Base-by-base conservation (phyloP, 2,797 vertebrate species). In the Hirundo rustica region DNA sequence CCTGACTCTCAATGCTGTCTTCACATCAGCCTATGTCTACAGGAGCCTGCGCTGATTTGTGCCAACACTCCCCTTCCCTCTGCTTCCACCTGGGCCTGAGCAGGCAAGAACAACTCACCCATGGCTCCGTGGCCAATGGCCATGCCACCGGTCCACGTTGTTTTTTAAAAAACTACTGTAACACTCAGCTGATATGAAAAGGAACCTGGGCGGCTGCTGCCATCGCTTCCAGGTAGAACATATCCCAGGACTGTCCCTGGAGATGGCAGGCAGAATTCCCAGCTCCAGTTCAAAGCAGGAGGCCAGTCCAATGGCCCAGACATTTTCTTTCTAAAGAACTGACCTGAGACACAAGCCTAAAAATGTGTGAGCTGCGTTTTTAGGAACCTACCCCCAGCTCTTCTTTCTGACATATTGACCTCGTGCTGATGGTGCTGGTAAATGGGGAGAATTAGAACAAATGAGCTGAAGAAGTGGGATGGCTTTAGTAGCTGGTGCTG, bases 21-120 rank as follows among this genome's bases (percentile, higher is more conserved):
- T 99, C 96, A 98, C 98, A 17, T 97, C 98, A 5, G 96, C 98
- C 88, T 99, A 98, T 65, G 85, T 98, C 82, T 99, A 99, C 97
- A 97, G 98, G 95, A 98, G 96, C 92, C 96, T 98, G 85, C 96
- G 93, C 40, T 98, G 97, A 98, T 18, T 13, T 8, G 5, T 13
- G 38, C 71, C 68, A 61, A 3, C 93, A 22, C 66, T 67, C 15
- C 61, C 42, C 20, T 19, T 16, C 50, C 15, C 58, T 8, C 48
- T 23, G 83, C 9, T 20, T 60, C 54, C 40, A 18, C 66, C 72
- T 5, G 51, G 19, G 81, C 87, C 50, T 10, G 42, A 55, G 88
- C 65, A 89, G 47, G 40, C 25, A 4, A 14, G 38, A 55, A 48
- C 82, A 55, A 48, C 82, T 64, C 79, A 64, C 3, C 72, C 42